Evolutionary conservation across 2,797 vertebrate genomes (phyloP).

Genomic region (Oreonectes daqikongensis): DNA sequence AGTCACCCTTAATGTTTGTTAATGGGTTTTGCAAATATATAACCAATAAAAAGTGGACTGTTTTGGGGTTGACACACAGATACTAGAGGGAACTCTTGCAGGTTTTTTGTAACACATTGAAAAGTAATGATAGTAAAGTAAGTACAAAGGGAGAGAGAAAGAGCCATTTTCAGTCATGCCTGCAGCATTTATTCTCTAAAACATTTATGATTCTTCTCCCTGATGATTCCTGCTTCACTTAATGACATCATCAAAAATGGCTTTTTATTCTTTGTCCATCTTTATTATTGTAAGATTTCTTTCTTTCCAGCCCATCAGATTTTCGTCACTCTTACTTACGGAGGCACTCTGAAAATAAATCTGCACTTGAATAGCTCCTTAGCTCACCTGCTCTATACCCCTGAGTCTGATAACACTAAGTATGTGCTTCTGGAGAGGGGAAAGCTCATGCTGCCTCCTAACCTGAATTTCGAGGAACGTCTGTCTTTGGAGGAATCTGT

Average conservation of each 20-base stretch:
- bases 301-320: constrained; percentile 66
- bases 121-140: neutral
- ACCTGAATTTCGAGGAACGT: constrained; percentile 67
- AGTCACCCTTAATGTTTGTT: no score
- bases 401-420: constrained; percentile 18
- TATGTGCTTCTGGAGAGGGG: constrained; percentile 72
- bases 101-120: neutral
- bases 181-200: constrained; percentile 41
- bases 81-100: neutral
- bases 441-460: constrained; percentile 61
- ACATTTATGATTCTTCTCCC: constrained; percentile 37
- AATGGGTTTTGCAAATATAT: no score
- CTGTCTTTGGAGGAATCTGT: constrained; percentile 69
- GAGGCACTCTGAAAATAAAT: constrained; percentile 73
- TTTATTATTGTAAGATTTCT: neutral
- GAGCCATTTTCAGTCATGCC: constrained; percentile 23
- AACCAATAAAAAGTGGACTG: no score
- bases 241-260: constrained; percentile 16
- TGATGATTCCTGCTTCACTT: neutral
- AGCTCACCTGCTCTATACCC: constrained; percentile 69
- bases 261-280: neutral
- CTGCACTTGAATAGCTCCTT: constrained; percentile 74
- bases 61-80: neutral
- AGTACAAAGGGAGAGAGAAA: neutral
- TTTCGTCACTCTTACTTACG: constrained; percentile 61